phyloP scores from a whole-genome alignment of 1,140 invertebrate genomes.

The Argopecten irradians region DNA sequence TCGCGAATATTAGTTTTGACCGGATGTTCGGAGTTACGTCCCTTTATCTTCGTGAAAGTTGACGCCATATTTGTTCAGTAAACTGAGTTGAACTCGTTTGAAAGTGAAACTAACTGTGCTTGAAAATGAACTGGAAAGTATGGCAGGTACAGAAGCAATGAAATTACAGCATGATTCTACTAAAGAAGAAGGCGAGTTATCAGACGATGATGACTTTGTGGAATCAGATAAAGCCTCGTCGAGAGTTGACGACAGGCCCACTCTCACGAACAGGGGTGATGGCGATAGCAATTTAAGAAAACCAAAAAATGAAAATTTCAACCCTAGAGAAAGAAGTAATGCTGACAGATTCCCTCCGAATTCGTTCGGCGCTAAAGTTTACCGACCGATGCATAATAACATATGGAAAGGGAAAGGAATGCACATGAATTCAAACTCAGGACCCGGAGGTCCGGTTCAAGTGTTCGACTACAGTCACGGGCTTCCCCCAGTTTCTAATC shows the following conservation, averaged over 20 bases:
- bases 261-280: background rate
- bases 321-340: background rate
- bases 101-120: background rate
- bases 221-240: background rate
- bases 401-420: background rate
- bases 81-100: background rate
- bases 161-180: background rate
- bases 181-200: conserved; percentile 43
- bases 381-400: background rate
- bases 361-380: background rate
- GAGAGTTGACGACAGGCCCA: background rate
- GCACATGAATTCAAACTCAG: background rate
- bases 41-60: background rate
- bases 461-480: background rate
- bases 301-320: background rate
- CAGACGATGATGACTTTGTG: conserved; percentile 35
- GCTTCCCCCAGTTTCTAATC: background rate
- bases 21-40: background rate
- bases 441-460: background rate
- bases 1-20: background rate
- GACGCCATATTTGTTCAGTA: background rate
- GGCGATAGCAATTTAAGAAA: background rate
- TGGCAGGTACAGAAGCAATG: background rate
- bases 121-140: background rate
- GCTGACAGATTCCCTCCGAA: background rate